Evolutionary conservation across 2,888 invertebrate species (phyloP).

Genomic region (Bhutanitis thaidina): DNA sequence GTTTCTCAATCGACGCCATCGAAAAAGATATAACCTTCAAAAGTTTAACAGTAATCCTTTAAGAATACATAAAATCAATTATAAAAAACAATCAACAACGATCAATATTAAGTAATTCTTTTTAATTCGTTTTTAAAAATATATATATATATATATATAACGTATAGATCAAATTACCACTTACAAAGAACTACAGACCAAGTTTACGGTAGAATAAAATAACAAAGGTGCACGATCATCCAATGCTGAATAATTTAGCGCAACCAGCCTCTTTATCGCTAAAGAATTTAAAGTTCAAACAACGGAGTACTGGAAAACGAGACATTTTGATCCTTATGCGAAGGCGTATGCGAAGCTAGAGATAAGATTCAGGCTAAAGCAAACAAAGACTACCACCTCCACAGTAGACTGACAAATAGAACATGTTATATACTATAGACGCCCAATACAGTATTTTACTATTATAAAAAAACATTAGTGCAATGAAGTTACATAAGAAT

Average conservation of each 20-base stretch:
- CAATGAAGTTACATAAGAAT: no score
- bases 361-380: constrained; percentile 38
- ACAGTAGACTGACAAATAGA: constrained; percentile 9
- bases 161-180: no score
- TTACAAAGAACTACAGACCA: not conserved
- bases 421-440: constrained; percentile 21
- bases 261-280: constrained; percentile 44
- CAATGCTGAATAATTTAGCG: constrained; percentile 23
- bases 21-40: no score
- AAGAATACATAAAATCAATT: no score
- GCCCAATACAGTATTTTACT: no score
- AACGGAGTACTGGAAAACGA: constrained; percentile 52
- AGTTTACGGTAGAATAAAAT: constrained; percentile 6
- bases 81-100: no score
- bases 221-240: constrained; percentile 18
- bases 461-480: no score
- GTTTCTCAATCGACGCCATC: no score
- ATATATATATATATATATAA: no score
- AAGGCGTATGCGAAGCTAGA: constrained; percentile 30
- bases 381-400: constrained; percentile 23
- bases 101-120: no score
- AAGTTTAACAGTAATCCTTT: no score
- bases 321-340: constrained; percentile 47
- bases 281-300: constrained; percentile 60
- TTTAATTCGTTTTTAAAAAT: no score